Evolutionary conservation across 2,113 vertebrate species (phyloP).

Genomic region (Oxyura jamaicensis): DNA sequence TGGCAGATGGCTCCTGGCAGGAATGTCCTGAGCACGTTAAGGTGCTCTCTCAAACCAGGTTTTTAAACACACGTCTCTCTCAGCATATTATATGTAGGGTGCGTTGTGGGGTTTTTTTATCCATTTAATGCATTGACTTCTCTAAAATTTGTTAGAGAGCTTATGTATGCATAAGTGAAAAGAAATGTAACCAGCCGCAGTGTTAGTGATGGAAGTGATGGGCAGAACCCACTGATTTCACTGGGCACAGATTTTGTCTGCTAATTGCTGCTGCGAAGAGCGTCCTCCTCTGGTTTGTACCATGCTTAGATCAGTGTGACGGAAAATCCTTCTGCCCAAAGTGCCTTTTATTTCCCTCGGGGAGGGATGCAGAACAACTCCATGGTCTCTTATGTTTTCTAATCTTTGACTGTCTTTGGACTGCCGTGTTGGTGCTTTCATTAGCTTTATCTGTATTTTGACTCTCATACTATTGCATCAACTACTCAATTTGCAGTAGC

Average conservation of each 20-base stretch:
- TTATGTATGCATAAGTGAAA: background rate
- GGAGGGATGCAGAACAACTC: background rate
- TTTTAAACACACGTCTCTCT: background rate
- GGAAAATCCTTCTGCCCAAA: background rate
- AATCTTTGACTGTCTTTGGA: background rate
- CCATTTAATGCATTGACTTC: background rate
- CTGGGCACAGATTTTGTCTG: background rate
- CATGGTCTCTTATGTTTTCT: background rate
- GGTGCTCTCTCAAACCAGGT: background rate
- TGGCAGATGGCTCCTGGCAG: background rate
- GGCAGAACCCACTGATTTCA: background rate
- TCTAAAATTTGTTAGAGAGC: background rate
- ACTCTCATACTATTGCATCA: background rate
- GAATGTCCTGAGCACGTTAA: background rate
- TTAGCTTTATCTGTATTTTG: background rate
- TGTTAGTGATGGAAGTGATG: background rate
- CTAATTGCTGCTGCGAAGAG: background rate
- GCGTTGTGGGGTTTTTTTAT: background rate
- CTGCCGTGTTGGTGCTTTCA: background rate
- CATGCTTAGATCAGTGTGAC: background rate
- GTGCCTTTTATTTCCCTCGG: background rate
- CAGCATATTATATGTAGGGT: background rate
- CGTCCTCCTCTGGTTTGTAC: background rate
- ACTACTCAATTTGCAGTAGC: background rate
- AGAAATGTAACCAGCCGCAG: background rate